These are phyloP conservation scores for Acrocyrtus sp. DNA, from an alignment of 2,888 invertebrate species.

Conservation along the genomic window DNA sequence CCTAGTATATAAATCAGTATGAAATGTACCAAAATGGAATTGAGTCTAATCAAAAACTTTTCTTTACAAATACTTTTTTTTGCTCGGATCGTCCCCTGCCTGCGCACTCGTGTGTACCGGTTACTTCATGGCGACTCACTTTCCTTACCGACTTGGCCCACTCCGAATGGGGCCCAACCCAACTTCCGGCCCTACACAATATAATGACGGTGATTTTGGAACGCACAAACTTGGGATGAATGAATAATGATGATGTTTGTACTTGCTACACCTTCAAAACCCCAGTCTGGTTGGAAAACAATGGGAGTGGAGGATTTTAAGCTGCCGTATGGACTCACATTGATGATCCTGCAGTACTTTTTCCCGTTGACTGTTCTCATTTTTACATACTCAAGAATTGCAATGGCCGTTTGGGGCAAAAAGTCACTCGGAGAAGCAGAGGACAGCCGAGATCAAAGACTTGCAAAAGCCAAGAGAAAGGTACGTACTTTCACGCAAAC, in stretches of 20 bases:
- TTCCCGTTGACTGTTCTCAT: slow-evolving; percentile 83
- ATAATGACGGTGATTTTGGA: background rate
- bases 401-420: slow-evolving; percentile 87
- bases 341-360: slow-evolving; percentile 85
- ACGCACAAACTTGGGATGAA: no score
- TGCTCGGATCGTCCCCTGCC: no score
- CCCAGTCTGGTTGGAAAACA: slow-evolving; percentile 71
- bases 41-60: no score
- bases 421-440: slow-evolving; percentile 89
- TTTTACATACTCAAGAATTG: slow-evolving; percentile 88
- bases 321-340: slow-evolving; percentile 79
- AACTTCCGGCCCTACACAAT: slow-evolving; percentile 1
- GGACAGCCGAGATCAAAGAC: slow-evolving; percentile 80
- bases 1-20: no score
- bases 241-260: no score
- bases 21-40: no score
- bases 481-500: slow-evolving; percentile 68
- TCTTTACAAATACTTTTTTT: no score
- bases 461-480: slow-evolving; percentile 88
- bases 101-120: no score
- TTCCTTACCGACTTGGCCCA: background rate
- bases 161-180: background rate
- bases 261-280: no score
- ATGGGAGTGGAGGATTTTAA: slow-evolving; percentile 71
- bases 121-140: no score